Percentiles rank a stretch among this genome's conserved stretches.
Conservation (phyloP, 2,888 invertebrate species). For the Plebejus argus region DNA sequence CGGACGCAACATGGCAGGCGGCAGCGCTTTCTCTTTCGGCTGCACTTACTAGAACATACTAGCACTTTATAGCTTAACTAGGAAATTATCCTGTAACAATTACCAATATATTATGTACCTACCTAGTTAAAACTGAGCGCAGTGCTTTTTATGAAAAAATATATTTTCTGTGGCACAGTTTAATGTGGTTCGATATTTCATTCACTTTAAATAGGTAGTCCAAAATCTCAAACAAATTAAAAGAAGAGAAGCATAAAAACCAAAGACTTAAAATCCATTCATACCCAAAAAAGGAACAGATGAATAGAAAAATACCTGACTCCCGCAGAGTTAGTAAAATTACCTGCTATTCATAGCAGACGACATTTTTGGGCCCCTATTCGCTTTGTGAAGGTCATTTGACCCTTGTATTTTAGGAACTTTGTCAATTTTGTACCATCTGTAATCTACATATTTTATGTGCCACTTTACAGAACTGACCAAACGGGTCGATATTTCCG, state of each 20-base stretch:
- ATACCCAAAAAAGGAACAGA: background rate
- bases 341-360: slow-evolving; percentile 9
- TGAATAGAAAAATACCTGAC: background rate
- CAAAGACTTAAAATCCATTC: background rate
- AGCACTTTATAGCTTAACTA: background rate
- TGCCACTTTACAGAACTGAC: slow-evolving; percentile 5
- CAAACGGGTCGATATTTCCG: background rate
- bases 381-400: background rate
- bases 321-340: background rate
- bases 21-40: slow-evolving; percentile 67
- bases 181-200: background rate
- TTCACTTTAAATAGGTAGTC: no score
- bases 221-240: background rate
- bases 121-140: background rate
- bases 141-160: background rate
- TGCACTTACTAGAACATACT: slow-evolving; percentile 39
- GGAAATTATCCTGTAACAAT: background rate
- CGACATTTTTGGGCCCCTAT: background rate
- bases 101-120: no score
- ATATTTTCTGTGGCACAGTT: background rate
- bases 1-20: slow-evolving; percentile 57
- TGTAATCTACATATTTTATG: background rate
- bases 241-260: background rate
- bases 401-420: background rate
- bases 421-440: background rate